Base-by-base conservation (phyloP, 2,888 invertebrate genomes). In the Frankliniella intonsa region DNA sequence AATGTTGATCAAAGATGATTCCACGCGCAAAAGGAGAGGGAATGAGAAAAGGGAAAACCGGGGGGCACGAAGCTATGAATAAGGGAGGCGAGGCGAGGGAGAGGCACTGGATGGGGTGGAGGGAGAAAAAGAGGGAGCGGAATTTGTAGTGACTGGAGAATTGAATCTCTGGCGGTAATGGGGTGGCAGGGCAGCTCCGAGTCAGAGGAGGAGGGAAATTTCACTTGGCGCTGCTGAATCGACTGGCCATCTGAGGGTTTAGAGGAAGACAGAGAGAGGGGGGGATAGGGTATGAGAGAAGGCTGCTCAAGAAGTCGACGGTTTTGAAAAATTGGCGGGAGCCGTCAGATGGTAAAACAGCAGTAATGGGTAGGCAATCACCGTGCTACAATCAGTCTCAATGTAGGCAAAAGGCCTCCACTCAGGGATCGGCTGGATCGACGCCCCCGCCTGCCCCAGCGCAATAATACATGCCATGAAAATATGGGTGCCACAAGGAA, bases 1-100 rank as follows among this genome's bases (percentile, higher is more conserved):
- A 25, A 76, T 76, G 69, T 76, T 25, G 22, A 76, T 76, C 69
- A 76, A 76, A 76, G 69, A 25, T 76, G 69, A 76, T 76, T 76
- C 69, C 69, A 25, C 69, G 69, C 69, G 25, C 19, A 62, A 62
- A 62, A n/a, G 62, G 14, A 62, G 62, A n/a, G n/a, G 62, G n/a
- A 14, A 62, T 62, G 38, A 62, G 62, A 62, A 62, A 17, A 62
- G 12, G 17, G 62, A 62, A n/a, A 62, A 62, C 22, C 22, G 69
- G 9, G 65, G 69, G 7, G 38, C 38, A 38, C n/a, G n/a, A n/a
- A n/a, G n/a, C n/a, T n/a, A n/a, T 38, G 38, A 38, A 38, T 38
- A 38, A 38, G 38, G 5, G 38, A 38, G 38, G 38, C 38, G 62
- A 17, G 14, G 62, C 17, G 62, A 62, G 62, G 62, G 19, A 62